Base-by-base conservation (phyloP, 2,888 invertebrate genomes). In the Lithophane semibrunnea region DNA sequence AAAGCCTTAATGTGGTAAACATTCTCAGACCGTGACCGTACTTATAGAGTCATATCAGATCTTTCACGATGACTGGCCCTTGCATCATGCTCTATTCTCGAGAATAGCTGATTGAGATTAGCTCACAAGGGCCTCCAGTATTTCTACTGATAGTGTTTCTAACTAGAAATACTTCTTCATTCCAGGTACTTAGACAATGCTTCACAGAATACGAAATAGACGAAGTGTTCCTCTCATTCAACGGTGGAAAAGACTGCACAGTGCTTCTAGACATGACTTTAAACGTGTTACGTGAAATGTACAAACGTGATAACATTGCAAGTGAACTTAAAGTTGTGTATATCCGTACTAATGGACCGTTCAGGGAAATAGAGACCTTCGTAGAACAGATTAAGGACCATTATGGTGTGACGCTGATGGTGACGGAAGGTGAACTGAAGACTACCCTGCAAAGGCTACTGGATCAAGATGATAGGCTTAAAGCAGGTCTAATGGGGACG, bases 211-310 rank as follows among this genome's bases (percentile, higher is more conserved):
- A 97, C 93, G 96, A 97, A n/a, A 92, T 98, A 37, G 97, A 98
- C 74, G 98, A 99, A 93, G 96, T 99, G 24, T 99, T 99, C 90
- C 92, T 99, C 52, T 98, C 99, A 47, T 99, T 99, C 94, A 99
- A 99, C 93, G 99, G 99, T 7, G 99, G 99, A 2, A 99, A 99
- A 96, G 99, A 99, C 95, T 99, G 99, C 92, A 99, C 99, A 0
- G 99, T 98, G 0, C 97, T 99, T 21, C 96, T 99, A 83, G 96
- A 97, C 83, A 88, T 96, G 49, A 93, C 94, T 16, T 84, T 95
- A 86, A 89, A 94, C 76, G 82, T 94, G 79, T 78, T 97, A 63
- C 88, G 91, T 76, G 90, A 95, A 12, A 87, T 93, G 61, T 89
- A 93, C 79, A 91, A 92, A 65, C 85, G 89, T 12, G 91, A 93